Percentiles rank a stretch among this genome's conserved stretches.
These are phyloP conservation scores for Daphoenositta chrysoptera DNA, from an alignment of 2,113 vertebrate species.

Conservation along the genomic window DNA sequence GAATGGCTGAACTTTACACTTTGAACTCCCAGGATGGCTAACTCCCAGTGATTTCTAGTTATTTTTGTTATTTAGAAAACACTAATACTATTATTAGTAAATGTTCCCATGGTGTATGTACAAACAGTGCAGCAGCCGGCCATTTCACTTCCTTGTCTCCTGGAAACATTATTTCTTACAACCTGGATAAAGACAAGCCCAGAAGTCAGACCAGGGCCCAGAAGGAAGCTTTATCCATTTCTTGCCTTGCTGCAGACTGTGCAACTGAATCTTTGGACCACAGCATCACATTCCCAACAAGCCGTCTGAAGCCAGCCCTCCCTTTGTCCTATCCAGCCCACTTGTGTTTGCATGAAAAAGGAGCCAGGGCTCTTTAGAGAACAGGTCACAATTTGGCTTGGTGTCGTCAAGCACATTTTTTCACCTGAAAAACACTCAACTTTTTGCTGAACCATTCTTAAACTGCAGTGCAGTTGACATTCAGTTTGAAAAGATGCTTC, in stretches of 20 bases:
- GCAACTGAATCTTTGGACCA: not conserved
- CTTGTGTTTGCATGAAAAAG: not conserved
- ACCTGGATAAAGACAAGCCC: not conserved
- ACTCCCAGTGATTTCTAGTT: not conserved
- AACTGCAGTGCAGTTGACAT: not conserved
- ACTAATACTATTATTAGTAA: not conserved
- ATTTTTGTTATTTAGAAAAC: not conserved
- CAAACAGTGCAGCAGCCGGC: not conserved
- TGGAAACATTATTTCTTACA: not conserved
- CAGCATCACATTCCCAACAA: not conserved
- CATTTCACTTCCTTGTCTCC: not conserved
- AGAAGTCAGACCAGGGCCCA: not conserved
- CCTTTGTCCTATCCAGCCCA: not conserved
- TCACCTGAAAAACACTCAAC: not conserved
- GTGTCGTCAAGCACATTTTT: not conserved
- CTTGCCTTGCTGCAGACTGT: fast-evolving
- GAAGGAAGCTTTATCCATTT: not conserved
- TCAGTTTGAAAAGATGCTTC: not conserved
- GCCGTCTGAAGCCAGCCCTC: not conserved
- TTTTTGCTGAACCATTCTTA: fast-evolving
- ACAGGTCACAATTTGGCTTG: not conserved
- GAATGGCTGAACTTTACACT: not conserved
- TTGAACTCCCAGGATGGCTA: not conserved
- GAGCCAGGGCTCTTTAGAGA: not conserved
- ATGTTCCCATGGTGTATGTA: not conserved